Evolutionary conservation across 2,888 invertebrate species (phyloP).

Genomic region (Meliscaeva auricollis): DNA sequence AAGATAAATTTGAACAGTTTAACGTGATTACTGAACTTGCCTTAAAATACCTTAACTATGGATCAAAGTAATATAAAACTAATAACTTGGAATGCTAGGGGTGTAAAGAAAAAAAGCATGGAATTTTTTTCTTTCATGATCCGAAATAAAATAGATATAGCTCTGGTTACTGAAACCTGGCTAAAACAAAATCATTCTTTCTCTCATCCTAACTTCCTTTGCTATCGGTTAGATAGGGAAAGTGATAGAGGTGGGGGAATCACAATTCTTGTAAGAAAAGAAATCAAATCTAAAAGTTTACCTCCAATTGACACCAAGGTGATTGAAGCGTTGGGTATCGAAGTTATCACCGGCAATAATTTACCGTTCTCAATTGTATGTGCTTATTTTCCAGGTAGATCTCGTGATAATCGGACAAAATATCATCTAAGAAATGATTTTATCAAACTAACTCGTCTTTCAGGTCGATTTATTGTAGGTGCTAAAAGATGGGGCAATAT

Average conservation of each 20-base stretch:
- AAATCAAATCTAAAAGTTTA: slow-evolving; percentile 41
- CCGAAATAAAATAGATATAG: slow-evolving; percentile 50
- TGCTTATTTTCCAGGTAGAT: slow-evolving; percentile 63
- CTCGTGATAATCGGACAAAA: slow-evolving; percentile 29
- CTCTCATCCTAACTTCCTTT: slow-evolving; percentile 50
- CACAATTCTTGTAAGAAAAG: slow-evolving; percentile 45
- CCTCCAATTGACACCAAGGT: slow-evolving; percentile 37
- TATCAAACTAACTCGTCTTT: slow-evolving; percentile 47
- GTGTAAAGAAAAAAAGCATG: slow-evolving; percentile 27
- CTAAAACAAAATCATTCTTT: slow-evolving; percentile 47
- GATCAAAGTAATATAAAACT: slow-evolving; percentile 33
- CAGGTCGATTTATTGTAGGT: slow-evolving; percentile 44
- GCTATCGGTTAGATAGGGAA: slow-evolving; percentile 54
- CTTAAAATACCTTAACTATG: slow-evolving; percentile 37
- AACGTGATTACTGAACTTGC: slow-evolving; percentile 34
- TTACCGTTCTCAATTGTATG: slow-evolving; percentile 40
- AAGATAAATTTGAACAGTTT: slow-evolving; percentile 36
- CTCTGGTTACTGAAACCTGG: slow-evolving; percentile 56
- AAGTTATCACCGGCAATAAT: slow-evolving; percentile 36
- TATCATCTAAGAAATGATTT: slow-evolving; percentile 53
- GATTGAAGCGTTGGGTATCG: slow-evolving; percentile 50
- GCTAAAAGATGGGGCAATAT: slow-evolving; percentile 38
- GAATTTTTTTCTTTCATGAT: slow-evolving; percentile 45
- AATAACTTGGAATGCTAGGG: slow-evolving; percentile 41
- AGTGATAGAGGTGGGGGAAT: slow-evolving; percentile 55